Evolutionary conservation across 1,140 invertebrate species (phyloP), one percentile per base, ranked within the genome.

Genomic region (Ostrea denselamellosa): DNA sequence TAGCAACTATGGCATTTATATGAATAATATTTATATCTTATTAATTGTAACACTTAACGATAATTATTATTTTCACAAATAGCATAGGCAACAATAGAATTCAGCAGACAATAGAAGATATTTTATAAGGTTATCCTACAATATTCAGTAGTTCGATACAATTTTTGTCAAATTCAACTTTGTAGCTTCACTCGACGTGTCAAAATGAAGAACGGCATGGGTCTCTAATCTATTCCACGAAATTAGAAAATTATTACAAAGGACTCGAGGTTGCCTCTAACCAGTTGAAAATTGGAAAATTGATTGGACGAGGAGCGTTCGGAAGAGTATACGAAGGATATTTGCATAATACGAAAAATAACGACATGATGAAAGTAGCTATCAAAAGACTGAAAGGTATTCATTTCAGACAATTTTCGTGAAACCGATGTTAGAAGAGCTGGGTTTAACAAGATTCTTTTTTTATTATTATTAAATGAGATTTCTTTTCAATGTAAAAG

Each of bases 241-340:
- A 83, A 83, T 19, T 83, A 8, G n/a, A 83, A 52, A 83, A 83
- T 83, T 54, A 83, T n/a, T 83, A 83, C 19, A 83, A 83, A 53
- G 82, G 52, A 83, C 44, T 83, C 10, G 44, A 83, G 19, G 44
- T 83, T 7, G 44, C 82, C 7, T 54, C 82, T 4, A 52, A 22
- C 9, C 82, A 83, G 17, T 22, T 83, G 0, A 83, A 83, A 19
- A 52, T 83, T 52, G 82, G 82, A 54, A 83, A 83, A n/a, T n/a
- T 83, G 17, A 83, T 83, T 83, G 82, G 82, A 22, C 19, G 52
- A 17, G 82, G 82, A n/a, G 82, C 82, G 17, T 83, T 83, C 52
- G 82, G 82, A 53, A 53, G 17, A 44, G 82, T 83, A 8, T 51
- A 83, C 44, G 82, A 83, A n/a, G 82, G 82, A 10, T 34, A 34